Conservation (phyloP, 2,113 vertebrate genomes). For the Carollia perspicillata region DNA sequence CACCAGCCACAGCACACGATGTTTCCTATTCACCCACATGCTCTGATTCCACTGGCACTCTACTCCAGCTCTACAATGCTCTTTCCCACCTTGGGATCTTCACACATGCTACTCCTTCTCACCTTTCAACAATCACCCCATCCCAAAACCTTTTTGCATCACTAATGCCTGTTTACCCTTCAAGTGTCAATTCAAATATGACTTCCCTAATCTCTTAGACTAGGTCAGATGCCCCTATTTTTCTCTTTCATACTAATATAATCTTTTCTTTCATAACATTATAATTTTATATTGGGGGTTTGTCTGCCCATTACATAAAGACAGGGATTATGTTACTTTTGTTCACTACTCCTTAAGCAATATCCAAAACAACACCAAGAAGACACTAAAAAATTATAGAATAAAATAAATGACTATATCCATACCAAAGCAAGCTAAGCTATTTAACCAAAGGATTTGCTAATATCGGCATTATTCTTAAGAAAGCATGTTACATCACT, state of each 20-base stretch:
- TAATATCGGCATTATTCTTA: background rate
- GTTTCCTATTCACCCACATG: background rate
- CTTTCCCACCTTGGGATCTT: background rate
- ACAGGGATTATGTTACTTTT: background rate
- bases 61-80: background rate
- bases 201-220: background rate
- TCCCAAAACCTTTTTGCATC: background rate
- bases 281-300: background rate
- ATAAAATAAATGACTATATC: conserved; percentile 10
- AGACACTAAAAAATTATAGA: background rate
- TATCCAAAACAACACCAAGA: conserved; percentile 15
- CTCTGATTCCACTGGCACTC: background rate
- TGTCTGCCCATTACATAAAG: background rate
- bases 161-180: background rate
- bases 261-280: background rate
- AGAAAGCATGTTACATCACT: conserved; percentile 25
- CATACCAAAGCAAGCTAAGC: conserved; percentile 12
- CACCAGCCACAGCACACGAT: background rate
- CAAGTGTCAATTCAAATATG: background rate
- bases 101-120: background rate
- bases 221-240: background rate
- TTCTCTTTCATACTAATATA: background rate
- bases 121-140: background rate
- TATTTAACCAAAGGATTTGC: conserved; percentile 4
- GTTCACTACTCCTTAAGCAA: background rate